Base-by-base conservation (phyloP, 2,797 vertebrate genomes). In the Eulemur coronatus region DNA sequence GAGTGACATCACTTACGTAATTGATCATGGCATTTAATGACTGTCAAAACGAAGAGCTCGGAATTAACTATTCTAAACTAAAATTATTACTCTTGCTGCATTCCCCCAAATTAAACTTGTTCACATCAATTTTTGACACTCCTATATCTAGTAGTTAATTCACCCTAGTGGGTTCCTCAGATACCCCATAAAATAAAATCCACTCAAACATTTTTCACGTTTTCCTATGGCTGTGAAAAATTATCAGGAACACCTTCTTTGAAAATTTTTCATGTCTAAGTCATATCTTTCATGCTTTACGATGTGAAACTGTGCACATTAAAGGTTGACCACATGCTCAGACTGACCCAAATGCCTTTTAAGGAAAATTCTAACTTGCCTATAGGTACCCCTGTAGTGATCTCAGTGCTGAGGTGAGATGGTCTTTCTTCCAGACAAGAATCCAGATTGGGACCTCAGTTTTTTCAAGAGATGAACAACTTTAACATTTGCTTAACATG, bases 101-200 rank as follows among this genome's bases (percentile, higher is more conserved):
- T 61, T 79, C 65, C 86, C 84, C 82, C 81, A 96, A 95, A 73
- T 76, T 73, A 91, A 93, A 88, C 12, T 57, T 95, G n/a, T 35
- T 82, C 61, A 30, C 43, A 87, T 85, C 17, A 9, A 41, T 93
- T 87, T 84, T 57, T 94, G 46, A 81, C 30, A 59, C 24, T 8
- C 5, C 38, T 67, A 5, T 73, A 85, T 84, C 84, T 81, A 73
- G n/a, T 50, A 59, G 35, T 46, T 50, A 41, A 82, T 84, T 93
- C 24, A 48, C 22, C 15, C 43, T 79, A 24, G 61, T 52, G 20
- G 5, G 4, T 73, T 97, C 55, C 55, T 95, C 67, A 93, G 24
- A 93, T 65, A 88, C 13, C 35, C 46, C 67, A 38, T 30, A 79
- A 86, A 89, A 84, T 78, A 67, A 96, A 87, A 96, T 22, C 33